A percentile compares a stretch with the other conserved stretches of the same genome.
Evolutionary conservation across 2,888 invertebrate species (phyloP).

Genomic region (Biston betularia): DNA sequence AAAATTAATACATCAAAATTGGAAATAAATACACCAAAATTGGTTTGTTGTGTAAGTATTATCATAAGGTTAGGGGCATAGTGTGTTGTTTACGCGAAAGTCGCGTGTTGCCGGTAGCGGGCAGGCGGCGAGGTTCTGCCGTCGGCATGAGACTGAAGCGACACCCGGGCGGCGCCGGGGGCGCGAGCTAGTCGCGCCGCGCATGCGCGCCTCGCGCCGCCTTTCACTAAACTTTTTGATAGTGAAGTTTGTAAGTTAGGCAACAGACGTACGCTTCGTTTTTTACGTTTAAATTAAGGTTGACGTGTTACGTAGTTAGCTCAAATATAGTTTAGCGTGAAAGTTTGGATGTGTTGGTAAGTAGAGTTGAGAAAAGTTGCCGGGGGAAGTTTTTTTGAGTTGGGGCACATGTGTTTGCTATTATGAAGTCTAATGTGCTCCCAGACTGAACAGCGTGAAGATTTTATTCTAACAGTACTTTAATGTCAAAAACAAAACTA

Average conservation of each 20-base stretch:
- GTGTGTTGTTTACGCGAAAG: slow-evolving; percentile 71
- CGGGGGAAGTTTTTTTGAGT: slow-evolving; percentile 12
- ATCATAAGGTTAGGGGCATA: slow-evolving; percentile 50
- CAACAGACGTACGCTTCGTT: slow-evolving; percentile 41
- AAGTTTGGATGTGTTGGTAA: slow-evolving; percentile 36
- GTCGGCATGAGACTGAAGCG: slow-evolving; percentile 61
- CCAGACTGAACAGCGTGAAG: background rate
- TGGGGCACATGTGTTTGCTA: slow-evolving; percentile 4
- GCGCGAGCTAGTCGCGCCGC: slow-evolving; percentile 46
- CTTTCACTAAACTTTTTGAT: slow-evolving; percentile 46
- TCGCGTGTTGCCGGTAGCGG: slow-evolving; percentile 61
- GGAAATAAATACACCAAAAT: slow-evolving; percentile 70
- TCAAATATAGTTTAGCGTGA: slow-evolving; percentile 35
- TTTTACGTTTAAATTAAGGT: slow-evolving; percentile 42
- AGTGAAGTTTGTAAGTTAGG: slow-evolving; percentile 41
- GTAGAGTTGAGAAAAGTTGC: slow-evolving; percentile 23
- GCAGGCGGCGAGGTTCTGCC: slow-evolving; percentile 59
- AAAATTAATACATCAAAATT: slow-evolving; percentile 79
- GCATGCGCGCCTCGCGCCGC: slow-evolving; percentile 50
- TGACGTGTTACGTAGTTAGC: slow-evolving; percentile 39
- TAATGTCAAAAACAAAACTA: background rate
- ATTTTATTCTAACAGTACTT: background rate
- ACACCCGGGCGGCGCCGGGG: slow-evolving; percentile 63
- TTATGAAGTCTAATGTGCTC: slow-evolving; percentile 2
- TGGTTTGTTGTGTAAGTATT: slow-evolving; percentile 47